Conservation (phyloP, 2,113 vertebrate genomes). For the Irena cyanogastra region DNA sequence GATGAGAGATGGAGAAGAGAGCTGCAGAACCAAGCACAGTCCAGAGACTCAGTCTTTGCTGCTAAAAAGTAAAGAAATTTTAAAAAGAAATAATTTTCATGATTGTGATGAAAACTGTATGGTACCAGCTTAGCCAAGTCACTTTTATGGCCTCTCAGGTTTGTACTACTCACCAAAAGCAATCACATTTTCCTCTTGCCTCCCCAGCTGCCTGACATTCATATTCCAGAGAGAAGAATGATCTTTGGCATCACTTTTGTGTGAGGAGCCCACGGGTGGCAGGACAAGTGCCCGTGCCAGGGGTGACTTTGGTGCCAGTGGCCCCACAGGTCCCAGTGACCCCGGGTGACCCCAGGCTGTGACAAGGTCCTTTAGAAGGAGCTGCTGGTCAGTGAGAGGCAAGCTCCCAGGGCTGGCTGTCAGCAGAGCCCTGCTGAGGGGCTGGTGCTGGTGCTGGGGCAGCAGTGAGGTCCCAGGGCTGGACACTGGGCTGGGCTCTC, state of each 20-base stretch:
- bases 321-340: neutral
- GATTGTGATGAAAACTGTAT: neutral
- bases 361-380: neutral
- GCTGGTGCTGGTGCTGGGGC: neutral
- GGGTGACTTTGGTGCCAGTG: neutral
- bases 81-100: neutral
- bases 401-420: neutral
- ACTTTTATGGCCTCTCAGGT: neutral
- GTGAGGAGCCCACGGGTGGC: accelerated
- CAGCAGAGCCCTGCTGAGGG: neutral
- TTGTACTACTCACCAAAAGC: neutral
- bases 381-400: neutral
- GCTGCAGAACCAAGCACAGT: neutral
- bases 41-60: neutral
- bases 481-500: neutral
- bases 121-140: neutral
- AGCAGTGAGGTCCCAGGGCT: neutral
- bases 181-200: neutral
- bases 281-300: neutral
- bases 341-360: neutral
- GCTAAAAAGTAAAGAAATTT: neutral
- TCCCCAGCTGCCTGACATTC: neutral
- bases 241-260: neutral
- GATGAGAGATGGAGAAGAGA: neutral
- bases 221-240: accelerated